These are phyloP conservation scores for Cyprinodon variegatus DNA, from an alignment of 2,113 vertebrate genomes.

Conservation along the genomic window DNA sequence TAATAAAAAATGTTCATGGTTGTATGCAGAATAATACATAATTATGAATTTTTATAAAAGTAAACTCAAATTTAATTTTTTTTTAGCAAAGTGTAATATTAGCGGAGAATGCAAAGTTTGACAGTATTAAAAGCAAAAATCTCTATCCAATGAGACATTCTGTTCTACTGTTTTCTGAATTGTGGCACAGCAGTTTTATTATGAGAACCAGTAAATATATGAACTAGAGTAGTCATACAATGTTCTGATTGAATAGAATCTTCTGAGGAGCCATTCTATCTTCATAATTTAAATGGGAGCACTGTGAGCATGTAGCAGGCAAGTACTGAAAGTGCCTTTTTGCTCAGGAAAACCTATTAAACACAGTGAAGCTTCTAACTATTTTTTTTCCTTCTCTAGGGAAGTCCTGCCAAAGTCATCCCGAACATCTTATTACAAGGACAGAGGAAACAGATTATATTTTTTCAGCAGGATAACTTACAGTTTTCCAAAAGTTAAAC, in stretches of 20 bases:
- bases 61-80: neutral
- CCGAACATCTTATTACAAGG: slow-evolving; percentile 27
- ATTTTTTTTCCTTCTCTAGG: slow-evolving; percentile 56
- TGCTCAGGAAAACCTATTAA: slow-evolving; percentile 11
- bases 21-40: neutral
- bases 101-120: neutral
- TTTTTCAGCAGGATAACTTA: slow-evolving; percentile 38
- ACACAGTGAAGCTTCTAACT: neutral
- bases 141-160: neutral
- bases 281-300: slow-evolving; percentile 29
- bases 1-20: neutral
- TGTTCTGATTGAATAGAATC: neutral
- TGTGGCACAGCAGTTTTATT: neutral
- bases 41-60: neutral
- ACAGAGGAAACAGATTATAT: slow-evolving; percentile 45
- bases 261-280: slow-evolving; percentile 1
- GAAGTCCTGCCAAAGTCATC: slow-evolving; percentile 42
- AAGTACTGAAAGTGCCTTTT: slow-evolving; percentile 9
- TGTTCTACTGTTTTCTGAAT: neutral
- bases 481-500: slow-evolving; percentile 38
- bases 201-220: neutral
- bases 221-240: neutral
- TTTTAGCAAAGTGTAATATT: neutral
- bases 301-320: slow-evolving; percentile 28
- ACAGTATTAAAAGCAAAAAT: too few species aligned